Evolutionary conservation across 2,888 invertebrate species (phyloP).

Genomic region (Allophyes oxyacanthae): DNA sequence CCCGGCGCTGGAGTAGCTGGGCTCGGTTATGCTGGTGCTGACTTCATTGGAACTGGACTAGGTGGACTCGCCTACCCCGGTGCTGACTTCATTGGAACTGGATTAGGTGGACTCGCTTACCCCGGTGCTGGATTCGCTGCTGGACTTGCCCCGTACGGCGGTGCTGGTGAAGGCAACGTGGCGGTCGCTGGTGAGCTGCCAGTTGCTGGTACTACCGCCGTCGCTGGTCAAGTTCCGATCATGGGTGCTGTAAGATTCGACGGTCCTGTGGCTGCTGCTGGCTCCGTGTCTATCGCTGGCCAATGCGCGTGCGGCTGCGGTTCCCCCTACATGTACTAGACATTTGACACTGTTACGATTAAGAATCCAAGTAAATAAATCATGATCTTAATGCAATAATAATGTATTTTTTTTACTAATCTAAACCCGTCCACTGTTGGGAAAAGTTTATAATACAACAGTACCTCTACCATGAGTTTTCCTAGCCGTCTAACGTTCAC

Average conservation of each 20-base stretch:
- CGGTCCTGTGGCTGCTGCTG: slow-evolving; percentile 33
- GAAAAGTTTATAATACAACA: too few relatives aligned
- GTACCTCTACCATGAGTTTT: too few relatives aligned
- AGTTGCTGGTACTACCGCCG: slow-evolving; percentile 27
- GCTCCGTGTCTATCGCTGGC: slow-evolving; percentile 32
- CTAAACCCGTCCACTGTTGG: too few relatives aligned
- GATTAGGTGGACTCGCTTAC: slow-evolving; percentile 14
- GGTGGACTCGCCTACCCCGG: slow-evolving; percentile 31
- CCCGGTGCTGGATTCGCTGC: slow-evolving; percentile 15
- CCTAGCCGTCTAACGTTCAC: too few relatives aligned
- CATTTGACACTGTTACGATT: too few relatives aligned
- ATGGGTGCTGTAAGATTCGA: slow-evolving; percentile 31
- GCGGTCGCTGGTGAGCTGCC: slow-evolving; percentile 18
- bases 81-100: slow-evolving; percentile 3
- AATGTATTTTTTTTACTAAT: too few relatives aligned
- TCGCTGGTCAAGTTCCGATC: slow-evolving; percentile 46
- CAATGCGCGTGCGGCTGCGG: slow-evolving; percentile 40
- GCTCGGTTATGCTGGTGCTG: too few relatives aligned
- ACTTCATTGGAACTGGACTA: too few relatives aligned
- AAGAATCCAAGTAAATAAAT: too few relatives aligned
- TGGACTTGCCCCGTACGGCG: slow-evolving; percentile 32
- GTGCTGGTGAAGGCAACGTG: slow-evolving; percentile 34
- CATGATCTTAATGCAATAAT: neutral
- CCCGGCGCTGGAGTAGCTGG: too few relatives aligned
- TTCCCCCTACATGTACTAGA: neutral